phyloP scores from a whole-genome alignment of 2,888 invertebrate species.

The Tipula confusa region DNA sequence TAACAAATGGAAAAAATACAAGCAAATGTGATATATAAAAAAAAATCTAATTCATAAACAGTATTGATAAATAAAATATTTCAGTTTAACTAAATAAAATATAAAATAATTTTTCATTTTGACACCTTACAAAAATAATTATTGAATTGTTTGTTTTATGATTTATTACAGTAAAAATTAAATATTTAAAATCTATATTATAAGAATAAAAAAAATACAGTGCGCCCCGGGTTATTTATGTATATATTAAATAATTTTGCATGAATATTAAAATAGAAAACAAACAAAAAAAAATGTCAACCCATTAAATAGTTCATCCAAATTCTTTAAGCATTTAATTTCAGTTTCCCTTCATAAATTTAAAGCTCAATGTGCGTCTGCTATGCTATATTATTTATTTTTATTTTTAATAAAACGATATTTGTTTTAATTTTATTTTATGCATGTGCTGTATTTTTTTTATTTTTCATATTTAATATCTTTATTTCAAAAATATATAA shows the following conservation, averaged over 20 bases:
- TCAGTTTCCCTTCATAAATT: neutral
- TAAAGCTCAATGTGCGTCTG: neutral
- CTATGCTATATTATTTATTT: neutral
- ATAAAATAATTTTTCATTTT: conserved; percentile 34
- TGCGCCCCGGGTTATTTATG: conserved; percentile 15
- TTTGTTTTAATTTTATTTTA: neutral
- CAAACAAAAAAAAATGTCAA: neutral
- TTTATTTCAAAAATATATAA: neutral
- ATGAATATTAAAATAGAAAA: neutral
- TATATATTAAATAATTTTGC: neutral
- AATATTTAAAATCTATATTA: neutral
- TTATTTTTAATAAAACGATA: neutral
- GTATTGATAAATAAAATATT: neutral
- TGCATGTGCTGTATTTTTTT: conserved; percentile 25
- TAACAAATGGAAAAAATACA: conserved; percentile 8
- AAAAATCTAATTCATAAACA: conserved; percentile 15
- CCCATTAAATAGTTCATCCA: conserved; percentile 28
- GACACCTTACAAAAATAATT: conserved; percentile 20
- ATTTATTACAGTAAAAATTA: neutral
- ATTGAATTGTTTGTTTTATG: too few relatives aligned
- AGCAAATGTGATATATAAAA: conserved; percentile 25
- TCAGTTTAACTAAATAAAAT: conserved; percentile 28
- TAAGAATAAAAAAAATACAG: conserved; percentile 20
- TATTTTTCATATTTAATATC: neutral
- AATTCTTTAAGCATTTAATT: conserved; percentile 28